Conservation (phyloP, 1,140 invertebrate species). For the Amphibalanus amphitrite region DNA sequence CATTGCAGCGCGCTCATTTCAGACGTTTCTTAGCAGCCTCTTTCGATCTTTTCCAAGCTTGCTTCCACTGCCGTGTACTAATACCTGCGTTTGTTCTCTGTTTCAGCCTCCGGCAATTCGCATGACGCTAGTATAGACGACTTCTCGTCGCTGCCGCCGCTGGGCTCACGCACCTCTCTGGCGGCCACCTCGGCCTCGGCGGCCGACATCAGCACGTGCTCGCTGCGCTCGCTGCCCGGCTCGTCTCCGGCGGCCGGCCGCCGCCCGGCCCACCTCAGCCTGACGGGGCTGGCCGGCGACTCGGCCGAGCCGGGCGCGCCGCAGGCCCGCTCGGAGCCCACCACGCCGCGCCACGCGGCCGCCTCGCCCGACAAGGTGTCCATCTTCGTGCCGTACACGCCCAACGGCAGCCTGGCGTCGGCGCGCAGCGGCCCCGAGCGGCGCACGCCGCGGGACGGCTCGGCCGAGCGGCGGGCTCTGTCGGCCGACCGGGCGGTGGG, state of each 20-base stretch:
- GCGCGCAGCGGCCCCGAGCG: no score
- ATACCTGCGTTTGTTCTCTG: not conserved
- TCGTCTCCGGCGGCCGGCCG: not conserved
- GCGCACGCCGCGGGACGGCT: not conserved
- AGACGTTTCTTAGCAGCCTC: no score
- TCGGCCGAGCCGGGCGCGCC: no score
- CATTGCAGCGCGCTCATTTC: no score
- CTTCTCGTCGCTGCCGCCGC: not conserved
- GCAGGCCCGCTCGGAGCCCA: not conserved
- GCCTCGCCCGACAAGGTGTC: not conserved
- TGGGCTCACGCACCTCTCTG: not conserved
- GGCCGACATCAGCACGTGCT: not conserved
- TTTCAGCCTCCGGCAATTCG: not conserved
- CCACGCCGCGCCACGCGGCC: not conserved
- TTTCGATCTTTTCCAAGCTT: no score
- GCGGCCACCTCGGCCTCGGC: not conserved
- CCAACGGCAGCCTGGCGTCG: not conserved
- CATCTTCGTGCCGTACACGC: not conserved
- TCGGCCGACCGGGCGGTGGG: no score
- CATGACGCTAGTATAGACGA: constrained; percentile 1
- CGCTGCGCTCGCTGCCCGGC: not conserved
- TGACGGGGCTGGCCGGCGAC: not conserved
- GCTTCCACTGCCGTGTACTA: no score
- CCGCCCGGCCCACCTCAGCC: not conserved
- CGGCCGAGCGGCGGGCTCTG: no score